Conservation (phyloP, 2,888 invertebrate species). For the Cataglyphis cursor region DNA sequence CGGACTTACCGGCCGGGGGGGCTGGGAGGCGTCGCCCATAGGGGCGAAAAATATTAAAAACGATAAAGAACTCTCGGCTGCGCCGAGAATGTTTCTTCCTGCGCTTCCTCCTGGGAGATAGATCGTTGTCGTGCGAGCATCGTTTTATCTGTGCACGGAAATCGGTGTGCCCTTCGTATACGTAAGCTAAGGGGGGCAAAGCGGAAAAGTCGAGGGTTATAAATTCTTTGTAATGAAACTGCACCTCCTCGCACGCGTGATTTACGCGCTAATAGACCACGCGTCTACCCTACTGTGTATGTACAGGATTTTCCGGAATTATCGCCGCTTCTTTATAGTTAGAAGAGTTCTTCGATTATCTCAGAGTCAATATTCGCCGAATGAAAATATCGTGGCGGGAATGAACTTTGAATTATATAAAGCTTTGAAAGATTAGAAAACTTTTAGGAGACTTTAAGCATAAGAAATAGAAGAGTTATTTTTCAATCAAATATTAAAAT, state of each 20-base stretch:
- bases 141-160: slow-evolving; percentile 34
- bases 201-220: slow-evolving; percentile 7
- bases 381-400: slow-evolving; percentile 10
- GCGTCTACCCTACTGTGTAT: background rate
- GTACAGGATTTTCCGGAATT: background rate
- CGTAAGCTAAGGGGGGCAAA: slow-evolving; percentile 20
- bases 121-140: slow-evolving; percentile 40
- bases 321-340: slow-evolving; percentile 11
- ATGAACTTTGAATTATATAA: slow-evolving; percentile 12
- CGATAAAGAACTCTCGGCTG: slow-evolving; percentile 55
- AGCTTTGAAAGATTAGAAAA: background rate
- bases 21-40: background rate
- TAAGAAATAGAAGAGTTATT: background rate
- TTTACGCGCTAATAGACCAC: slow-evolving; percentile 51
- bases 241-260: slow-evolving; percentile 34
- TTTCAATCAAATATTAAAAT: background rate
- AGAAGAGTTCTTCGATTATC: background rate
- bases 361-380: slow-evolving; percentile 20
- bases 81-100: slow-evolving; percentile 17
- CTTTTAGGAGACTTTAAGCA: background rate
- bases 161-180: slow-evolving; percentile 33
- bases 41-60: slow-evolving; percentile 58
- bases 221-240: slow-evolving; percentile 59
- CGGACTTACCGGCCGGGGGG: background rate
- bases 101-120: slow-evolving; percentile 20